phyloP scores from a whole-genome alignment of 2,797 vertebrate species.

The Siniperca obscura region DNA sequence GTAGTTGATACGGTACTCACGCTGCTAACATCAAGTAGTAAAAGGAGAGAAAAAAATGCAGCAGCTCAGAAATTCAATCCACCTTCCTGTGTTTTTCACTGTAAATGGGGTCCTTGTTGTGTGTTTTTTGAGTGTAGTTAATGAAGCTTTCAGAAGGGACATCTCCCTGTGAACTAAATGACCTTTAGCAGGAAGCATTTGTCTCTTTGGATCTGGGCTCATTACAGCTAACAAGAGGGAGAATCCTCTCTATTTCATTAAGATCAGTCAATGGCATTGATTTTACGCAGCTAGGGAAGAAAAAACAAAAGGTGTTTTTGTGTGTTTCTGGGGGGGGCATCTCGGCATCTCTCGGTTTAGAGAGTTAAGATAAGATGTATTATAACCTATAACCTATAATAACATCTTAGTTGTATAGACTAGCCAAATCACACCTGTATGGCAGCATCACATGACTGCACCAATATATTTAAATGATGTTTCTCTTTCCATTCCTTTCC shows the following conservation, averaged over 20 bases:
- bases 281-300: constrained; percentile 17
- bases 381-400: neutral
- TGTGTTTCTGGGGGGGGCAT: constrained; percentile 8
- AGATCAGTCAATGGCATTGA: constrained; percentile 35
- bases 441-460: constrained; percentile 5
- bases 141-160: constrained; percentile 18
- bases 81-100: neutral
- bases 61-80: neutral
- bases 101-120: neutral
- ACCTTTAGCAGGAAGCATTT: constrained; percentile 40
- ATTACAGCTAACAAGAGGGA: constrained; percentile 32
- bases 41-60: constrained; percentile 5
- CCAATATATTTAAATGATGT: neutral
- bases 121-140: neutral
- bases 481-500: neutral
- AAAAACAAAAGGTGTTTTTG: constrained; percentile 12
- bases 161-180: neutral
- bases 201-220: constrained; percentile 44
- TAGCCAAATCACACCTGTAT: neutral
- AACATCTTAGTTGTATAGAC: neutral
- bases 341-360: neutral
- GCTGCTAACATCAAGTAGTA: constrained; percentile 22
- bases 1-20: constrained; percentile 6
- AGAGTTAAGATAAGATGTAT: neutral
- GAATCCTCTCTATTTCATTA: constrained; percentile 37